Percentiles rank a stretch among this genome's conserved stretches.
These are phyloP conservation scores for Chaetophractus vellerosus DNA, from an alignment of 2,797 vertebrate species.

Conservation along the genomic window DNA sequence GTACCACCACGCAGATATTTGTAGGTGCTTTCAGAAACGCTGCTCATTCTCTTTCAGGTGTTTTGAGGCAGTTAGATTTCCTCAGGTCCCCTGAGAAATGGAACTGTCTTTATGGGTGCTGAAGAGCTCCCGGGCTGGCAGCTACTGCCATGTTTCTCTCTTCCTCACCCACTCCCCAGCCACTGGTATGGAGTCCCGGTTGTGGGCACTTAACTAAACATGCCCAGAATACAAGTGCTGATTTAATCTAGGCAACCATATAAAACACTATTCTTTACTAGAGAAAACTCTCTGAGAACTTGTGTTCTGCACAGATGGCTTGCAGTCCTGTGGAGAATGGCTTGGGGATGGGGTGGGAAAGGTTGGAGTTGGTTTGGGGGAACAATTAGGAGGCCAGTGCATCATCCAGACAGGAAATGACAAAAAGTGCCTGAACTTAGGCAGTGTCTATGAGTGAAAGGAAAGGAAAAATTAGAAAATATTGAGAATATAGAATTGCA, in stretches of 20 bases:
- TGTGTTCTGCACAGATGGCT: conserved; percentile 35
- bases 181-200: neutral
- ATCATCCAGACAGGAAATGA: conserved; percentile 32
- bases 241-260: neutral
- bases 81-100: neutral
- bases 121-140: neutral
- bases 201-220: neutral
- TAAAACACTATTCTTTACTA: conserved; percentile 47
- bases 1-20: neutral
- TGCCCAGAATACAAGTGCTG: neutral
- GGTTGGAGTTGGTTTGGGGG: neutral
- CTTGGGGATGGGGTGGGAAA: neutral
- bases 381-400: neutral
- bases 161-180: neutral
- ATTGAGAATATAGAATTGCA: neutral
- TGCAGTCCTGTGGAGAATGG: neutral
- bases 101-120: neutral
- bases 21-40: neutral
- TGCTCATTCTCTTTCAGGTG: neutral
- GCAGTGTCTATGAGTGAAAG: neutral
- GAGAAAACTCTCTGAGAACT: conserved; percentile 11
- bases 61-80: neutral
- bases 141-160: neutral
- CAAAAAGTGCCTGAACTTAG: neutral
- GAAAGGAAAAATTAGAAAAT: neutral